phyloP scores from a whole-genome alignment of 2,113 vertebrate genomes.

The Thinocorus orbignyianus region DNA sequence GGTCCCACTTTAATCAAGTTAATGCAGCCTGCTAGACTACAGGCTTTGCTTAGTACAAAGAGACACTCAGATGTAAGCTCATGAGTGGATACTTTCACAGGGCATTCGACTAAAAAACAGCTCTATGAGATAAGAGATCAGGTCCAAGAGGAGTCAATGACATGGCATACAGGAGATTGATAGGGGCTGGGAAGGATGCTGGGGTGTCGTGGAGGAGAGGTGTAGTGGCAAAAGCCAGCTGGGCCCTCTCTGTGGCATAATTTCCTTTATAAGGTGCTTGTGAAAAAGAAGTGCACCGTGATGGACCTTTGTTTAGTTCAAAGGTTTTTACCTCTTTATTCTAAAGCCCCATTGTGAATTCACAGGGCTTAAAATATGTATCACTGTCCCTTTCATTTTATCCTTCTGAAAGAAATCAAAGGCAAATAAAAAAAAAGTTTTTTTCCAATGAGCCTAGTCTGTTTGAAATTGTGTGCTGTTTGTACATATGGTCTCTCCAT shows the following conservation, averaged over 20 bases:
- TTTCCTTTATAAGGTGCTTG: conserved; percentile 84
- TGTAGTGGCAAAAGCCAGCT: conserved; percentile 78
- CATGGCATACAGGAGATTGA: conserved; percentile 67
- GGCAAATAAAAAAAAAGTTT: conserved; percentile 71
- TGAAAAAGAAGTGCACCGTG: conserved; percentile 83
- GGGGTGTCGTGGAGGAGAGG: conserved; percentile 75
- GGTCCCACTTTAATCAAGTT: conserved; percentile 96
- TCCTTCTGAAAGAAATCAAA: conserved; percentile 94
- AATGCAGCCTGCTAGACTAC: conserved; percentile 87
- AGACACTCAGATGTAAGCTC: conserved; percentile 82
- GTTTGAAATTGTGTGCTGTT: conserved; percentile 85
- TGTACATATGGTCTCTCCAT: conserved; percentile 79
- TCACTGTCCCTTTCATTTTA: conserved; percentile 98
- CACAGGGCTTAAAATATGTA: conserved; percentile 97
- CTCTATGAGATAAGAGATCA: conserved; percentile 75
- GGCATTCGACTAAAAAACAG: conserved; percentile 73
- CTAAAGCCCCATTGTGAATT: conserved; percentile 95
- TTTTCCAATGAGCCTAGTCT: conserved; percentile 80
- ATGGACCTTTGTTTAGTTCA: conserved; percentile 99
- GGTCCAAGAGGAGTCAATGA: conserved; percentile 73
- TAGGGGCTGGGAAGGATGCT: conserved; percentile 78
- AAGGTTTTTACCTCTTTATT: conserved; percentile 97
- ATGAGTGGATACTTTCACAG: conserved; percentile 80
- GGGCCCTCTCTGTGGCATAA: conserved; percentile 75
- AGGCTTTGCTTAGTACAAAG: conserved; percentile 88